These are phyloP conservation scores for Aplysina aerophoba DNA, from an alignment of 37 sponge, comb jelly and placozoan species.

Conservation along the genomic window DNA sequence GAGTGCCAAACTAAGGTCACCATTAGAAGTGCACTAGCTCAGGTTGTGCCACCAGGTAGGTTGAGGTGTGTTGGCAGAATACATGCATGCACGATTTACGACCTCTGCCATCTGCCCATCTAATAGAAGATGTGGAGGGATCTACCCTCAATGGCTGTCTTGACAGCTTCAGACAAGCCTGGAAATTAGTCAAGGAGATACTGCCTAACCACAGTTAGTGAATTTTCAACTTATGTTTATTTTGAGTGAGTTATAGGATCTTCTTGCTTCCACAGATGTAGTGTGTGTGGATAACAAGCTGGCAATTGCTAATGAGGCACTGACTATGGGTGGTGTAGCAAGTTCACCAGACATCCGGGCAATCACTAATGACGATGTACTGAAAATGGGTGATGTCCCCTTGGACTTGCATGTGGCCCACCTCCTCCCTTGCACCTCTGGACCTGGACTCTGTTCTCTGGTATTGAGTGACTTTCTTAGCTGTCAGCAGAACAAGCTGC, in stretches of 20 bases:
- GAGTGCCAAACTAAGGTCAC: constrained; percentile 28
- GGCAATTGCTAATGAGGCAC: neutral
- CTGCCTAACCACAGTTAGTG: constrained; percentile 14
- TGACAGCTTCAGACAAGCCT: constrained; percentile 46
- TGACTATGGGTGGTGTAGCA: neutral
- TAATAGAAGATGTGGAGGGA: neutral
- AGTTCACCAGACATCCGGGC: constrained; percentile 7
- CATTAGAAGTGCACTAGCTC: constrained; percentile 40
- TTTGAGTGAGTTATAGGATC: neutral
- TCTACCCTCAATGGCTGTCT: constrained; percentile 6
- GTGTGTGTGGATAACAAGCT: neutral
- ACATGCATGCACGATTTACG: neutral
- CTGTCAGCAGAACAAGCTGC: constrained; percentile 65
- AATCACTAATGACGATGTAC: constrained; percentile 45
- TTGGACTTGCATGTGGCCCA: constrained; percentile 48
- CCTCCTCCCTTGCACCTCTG: constrained; percentile 67
- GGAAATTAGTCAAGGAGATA: constrained; percentile 47
- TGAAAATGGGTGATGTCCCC: constrained; percentile 17
- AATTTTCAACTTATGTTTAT: constrained; percentile 53
- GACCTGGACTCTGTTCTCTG: constrained; percentile 56
- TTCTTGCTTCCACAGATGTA: neutral
- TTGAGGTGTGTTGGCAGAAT: neutral
- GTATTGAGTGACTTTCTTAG: constrained; percentile 66
- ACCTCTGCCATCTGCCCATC: constrained; percentile 39
- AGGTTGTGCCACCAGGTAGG: constrained; percentile 6